Evolutionary conservation across 1,140 invertebrate species (phyloP).

Genomic region (Grapholita molesta): DNA sequence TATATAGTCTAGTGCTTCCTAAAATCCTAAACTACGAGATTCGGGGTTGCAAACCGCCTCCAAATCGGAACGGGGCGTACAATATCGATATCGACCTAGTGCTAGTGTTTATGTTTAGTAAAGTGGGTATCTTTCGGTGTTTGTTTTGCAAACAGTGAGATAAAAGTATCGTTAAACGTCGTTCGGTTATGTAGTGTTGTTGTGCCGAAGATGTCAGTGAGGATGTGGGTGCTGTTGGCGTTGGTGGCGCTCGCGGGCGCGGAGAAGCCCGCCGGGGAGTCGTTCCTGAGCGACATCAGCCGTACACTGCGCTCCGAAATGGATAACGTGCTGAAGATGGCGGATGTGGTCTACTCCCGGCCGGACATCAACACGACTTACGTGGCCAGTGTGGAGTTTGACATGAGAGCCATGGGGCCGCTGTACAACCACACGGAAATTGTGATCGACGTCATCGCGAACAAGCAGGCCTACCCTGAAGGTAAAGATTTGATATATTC

Average conservation of each 20-base stretch:
- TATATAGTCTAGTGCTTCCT: constrained; percentile 18
- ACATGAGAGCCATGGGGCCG: constrained; percentile 83
- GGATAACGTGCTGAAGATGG: constrained; percentile 51
- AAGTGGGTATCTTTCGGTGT: constrained; percentile 53
- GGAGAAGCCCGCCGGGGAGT: constrained; percentile 39
- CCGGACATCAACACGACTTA: constrained; percentile 76
- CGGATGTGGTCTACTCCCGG: constrained; percentile 63
- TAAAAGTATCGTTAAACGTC: constrained; percentile 18
- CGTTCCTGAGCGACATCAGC: constrained; percentile 44
- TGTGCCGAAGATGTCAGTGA: constrained; percentile 32
- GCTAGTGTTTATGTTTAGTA: constrained; percentile 51
- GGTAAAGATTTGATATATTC: constrained; percentile 40
- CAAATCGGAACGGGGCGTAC: neutral
- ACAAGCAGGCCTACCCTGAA: constrained; percentile 71
- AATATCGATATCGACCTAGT: constrained; percentile 35
- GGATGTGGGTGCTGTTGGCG: constrained; percentile 30
- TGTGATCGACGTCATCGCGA: constrained; percentile 79
- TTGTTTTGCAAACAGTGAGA: constrained; percentile 63
- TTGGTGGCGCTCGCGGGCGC: constrained; percentile 31
- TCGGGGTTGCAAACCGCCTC: neutral
- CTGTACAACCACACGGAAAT: constrained; percentile 82
- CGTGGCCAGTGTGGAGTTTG: constrained; percentile 79
- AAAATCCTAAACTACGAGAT: neutral
- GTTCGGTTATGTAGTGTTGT: constrained; percentile 31
- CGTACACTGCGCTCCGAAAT: constrained; percentile 48